Evolutionary conservation across 2,113 vertebrate genomes (phyloP).

Genomic region (Pseudorhombus dupliciocellatus): DNA sequence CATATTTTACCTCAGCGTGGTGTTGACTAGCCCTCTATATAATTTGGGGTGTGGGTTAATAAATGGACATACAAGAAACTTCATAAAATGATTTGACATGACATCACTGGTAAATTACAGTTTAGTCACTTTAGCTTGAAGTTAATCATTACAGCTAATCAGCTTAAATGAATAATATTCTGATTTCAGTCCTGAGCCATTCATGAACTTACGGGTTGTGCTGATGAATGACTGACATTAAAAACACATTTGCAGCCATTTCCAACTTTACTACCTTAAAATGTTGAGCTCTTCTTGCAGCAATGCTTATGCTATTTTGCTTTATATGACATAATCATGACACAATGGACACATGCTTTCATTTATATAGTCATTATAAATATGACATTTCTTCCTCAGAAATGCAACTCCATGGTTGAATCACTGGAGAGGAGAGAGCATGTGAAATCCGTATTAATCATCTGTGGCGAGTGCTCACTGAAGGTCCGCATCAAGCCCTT

Average conservation of each 20-base stretch:
- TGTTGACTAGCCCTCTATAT: no score
- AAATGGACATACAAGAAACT: no score
- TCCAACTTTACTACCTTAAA: background rate
- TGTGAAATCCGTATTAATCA: slow-evolving; percentile 44
- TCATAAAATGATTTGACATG: background rate
- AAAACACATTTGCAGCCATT: background rate
- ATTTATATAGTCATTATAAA: slow-evolving; percentile 15
- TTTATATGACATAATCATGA: background rate
- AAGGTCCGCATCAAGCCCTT: slow-evolving; percentile 28
- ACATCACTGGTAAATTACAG: background rate
- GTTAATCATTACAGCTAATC: no score
- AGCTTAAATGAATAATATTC: no score
- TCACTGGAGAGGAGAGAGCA: slow-evolving; percentile 18
- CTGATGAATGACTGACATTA: no score
- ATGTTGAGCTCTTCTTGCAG: background rate
- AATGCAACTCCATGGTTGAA: slow-evolving; percentile 7
- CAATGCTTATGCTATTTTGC: background rate
- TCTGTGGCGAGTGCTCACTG: slow-evolving; percentile 33
- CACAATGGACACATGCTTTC: background rate
- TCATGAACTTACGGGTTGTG: no score
- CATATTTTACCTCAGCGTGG: no score
- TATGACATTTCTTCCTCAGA: slow-evolving; percentile 11
- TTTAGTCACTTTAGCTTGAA: background rate
- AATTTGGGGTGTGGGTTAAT: no score
- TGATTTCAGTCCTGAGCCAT: no score